Conservation (phyloP, 1,140 invertebrate species). For the Caenorhabditis briggsae region DNA sequence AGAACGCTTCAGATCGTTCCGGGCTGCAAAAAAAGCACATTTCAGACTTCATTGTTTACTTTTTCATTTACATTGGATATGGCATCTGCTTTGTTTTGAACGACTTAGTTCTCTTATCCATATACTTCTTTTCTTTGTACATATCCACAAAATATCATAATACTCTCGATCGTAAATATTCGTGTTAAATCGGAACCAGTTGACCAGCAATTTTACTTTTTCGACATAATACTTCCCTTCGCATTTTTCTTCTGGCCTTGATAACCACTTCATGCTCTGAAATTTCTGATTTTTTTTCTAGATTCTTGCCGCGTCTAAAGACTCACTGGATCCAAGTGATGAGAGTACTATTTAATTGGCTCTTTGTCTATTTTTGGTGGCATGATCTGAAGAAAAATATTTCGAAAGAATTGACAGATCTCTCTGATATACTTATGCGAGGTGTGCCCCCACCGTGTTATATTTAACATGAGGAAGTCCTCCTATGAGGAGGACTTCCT, state of each 20-base stretch:
- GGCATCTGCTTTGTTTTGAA: not conserved
- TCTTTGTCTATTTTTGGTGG: not conserved
- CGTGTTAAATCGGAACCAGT: conserved; percentile 9
- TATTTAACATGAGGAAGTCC: too few relatives aligned
- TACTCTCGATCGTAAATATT: conserved; percentile 31
- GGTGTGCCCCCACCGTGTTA: too few relatives aligned
- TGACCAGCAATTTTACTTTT: conserved; percentile 1
- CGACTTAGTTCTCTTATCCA: not conserved
- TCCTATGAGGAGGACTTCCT: too few relatives aligned
- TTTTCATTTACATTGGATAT: conserved; percentile 4
- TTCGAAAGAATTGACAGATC: too few relatives aligned
- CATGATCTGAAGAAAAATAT: not conserved
- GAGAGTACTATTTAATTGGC: not conserved
- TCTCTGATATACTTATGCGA: too few relatives aligned
- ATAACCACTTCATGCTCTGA: not conserved
- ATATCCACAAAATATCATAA: not conserved
- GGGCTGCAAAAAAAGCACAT: not conserved
- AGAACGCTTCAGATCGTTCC: not conserved
- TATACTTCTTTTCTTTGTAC: not conserved
- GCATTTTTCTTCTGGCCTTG: not conserved
- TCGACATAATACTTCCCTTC: not conserved
- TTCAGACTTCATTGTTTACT: not conserved
- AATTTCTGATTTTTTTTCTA: too few relatives aligned
- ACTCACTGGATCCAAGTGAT: not conserved
- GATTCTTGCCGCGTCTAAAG: too few relatives aligned